Evolutionary conservation across 2,888 invertebrate species (phyloP), one percentile per base, ranked within the genome.

Genomic region (Oegoconia quadripuncta): DNA sequence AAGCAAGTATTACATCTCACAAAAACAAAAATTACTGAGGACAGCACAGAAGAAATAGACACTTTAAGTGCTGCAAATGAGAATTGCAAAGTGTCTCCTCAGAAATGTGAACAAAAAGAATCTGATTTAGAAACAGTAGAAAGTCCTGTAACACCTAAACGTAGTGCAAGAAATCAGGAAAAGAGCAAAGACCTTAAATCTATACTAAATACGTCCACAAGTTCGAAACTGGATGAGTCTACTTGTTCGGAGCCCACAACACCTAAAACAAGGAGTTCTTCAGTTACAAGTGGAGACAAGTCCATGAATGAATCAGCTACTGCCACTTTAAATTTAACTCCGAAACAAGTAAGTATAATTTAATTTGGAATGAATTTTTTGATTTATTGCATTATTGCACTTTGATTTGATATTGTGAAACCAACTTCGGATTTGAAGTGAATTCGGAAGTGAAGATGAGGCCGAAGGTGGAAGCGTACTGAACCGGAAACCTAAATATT

Each of bases 321-420:
- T 20, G 40, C 53, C 2, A 41, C 62, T 9, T 46, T 50, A 15
- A 78, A 69, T 45, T 49, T 80, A 40, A 86, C 86, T 35, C 86
- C 86, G 0, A 86, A 81, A 59, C 83, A 81, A 64, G 86, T 80
- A 58, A 54, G 46, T 50, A 20, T 11, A n/a, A 29, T 16, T 16
- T n/a, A n/a, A n/a, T n/a, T n/a, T n/a, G n/a, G n/a, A n/a, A n/a
- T n/a, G n/a, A n/a, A n/a, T n/a, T n/a, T n/a, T n/a, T n/a, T n/a
- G n/a, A n/a, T n/a, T n/a, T n/a, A n/a, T n/a, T n/a, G n/a, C n/a
- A n/a, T n/a, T n/a, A n/a, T n/a, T n/a, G n/a, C n/a, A n/a, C n/a
- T n/a, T n/a, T n/a, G n/a, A n/a, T n/a, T n/a, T n/a, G n/a, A n/a
- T n/a, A n/a, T n/a, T n/a, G n/a, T n/a, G n/a, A n/a, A n/a, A n/a